Evolutionary conservation across 2,888 invertebrate genomes (phyloP).

Genomic region (Amitus sp.): DNA sequence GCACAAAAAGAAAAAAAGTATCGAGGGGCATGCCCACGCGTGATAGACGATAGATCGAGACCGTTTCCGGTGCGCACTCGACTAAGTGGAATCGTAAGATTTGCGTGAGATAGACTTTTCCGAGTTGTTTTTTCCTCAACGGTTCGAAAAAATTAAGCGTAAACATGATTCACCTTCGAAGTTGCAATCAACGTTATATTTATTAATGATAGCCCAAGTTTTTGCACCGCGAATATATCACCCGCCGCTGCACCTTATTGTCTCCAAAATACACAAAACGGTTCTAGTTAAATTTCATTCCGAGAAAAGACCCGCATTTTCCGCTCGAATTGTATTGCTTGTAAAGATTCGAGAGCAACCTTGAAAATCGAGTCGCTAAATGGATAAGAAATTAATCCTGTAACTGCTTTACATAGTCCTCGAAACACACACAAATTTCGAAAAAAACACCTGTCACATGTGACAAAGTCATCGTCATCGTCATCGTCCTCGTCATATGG

Average conservation of each 20-base stretch:
- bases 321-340: no score
- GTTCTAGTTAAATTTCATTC: no score
- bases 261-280: not conserved
- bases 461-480: constrained; percentile 6
- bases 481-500: constrained; percentile 18
- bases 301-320: no score
- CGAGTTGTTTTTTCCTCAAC: no score
- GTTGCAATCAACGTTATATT: constrained; percentile 20
- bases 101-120: no score
- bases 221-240: constrained; percentile 10
- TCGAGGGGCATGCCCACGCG: no score
- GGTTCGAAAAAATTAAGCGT: not conserved
- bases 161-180: constrained; percentile 11
- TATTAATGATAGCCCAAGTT: constrained; percentile 23
- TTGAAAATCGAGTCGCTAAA: not conserved
- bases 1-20: no score
- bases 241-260: not conserved
- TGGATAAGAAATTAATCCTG: not conserved
- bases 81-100: no score
- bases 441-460: not conserved
- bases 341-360: no score
- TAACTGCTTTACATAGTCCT: not conserved
- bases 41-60: no score
- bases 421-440: not conserved
- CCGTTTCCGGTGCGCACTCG: no score